Evolutionary conservation across 2,113 vertebrate genomes (phyloP), one percentile per base, ranked within the genome.

Genomic region (Erythrolamprus reginae): DNA sequence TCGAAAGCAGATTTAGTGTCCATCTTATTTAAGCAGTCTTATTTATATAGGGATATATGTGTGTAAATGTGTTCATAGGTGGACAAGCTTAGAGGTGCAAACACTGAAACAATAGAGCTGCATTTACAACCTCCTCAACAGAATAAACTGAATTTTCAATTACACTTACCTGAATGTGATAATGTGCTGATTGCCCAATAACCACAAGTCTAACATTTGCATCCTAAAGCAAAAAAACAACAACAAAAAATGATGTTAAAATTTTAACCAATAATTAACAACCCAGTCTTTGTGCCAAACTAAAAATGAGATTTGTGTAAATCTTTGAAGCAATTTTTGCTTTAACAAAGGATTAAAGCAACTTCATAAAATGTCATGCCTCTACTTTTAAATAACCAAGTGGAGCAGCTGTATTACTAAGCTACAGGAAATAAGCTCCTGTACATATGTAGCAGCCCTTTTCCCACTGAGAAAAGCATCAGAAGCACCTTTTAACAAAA

Each of bases 131-230:
- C 45, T 28, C 8, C 15, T 10, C 21, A 55, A 21, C 45, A 50
- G 48, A 51, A 84, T 28, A n/a, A 42, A 42, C 33, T 8, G 3
- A 4, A 42, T 51, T 33, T 52, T 47, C 3, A 45, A 5, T 51
- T 84, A 2, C 13, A 94, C 90, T 96, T 98, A 99, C 99, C 98
- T 98, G 96, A 95, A 99, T 98, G 92, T 99, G 99, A 89, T 95
- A 95, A 93, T 97, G 96, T 33, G 97, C 96, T 42, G 98, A 98
- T 93, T 99, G 98, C 93, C 99, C 99, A 95, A 99, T 99, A 93
- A 99, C 98, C 94, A 99, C 94, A 91, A 99, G 96, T 91, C 97
- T 96, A 92, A 99, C 96, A 90, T 97, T 93, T 24, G 98, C 98
- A 95, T 97, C 98, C 98, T 99, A 95, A 89, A 93, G 82, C 53